A percentile compares a stretch with the other conserved stretches of the same genome.
Conservation (phyloP, 2,888 invertebrate species). For the Cephus nigrinus region DNA sequence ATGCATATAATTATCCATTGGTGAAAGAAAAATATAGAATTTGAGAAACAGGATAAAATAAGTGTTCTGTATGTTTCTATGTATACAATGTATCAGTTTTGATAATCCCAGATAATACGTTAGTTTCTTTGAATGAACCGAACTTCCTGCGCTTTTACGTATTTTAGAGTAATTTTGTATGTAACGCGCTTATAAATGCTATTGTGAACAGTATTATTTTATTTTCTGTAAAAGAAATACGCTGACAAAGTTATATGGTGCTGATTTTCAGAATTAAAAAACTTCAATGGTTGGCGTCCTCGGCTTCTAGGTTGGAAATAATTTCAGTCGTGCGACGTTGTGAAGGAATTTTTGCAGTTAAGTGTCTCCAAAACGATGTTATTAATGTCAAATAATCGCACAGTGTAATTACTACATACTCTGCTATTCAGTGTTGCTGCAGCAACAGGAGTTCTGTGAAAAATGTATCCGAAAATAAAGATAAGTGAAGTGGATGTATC, state of each 20-base stretch:
- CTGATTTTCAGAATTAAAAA: background rate
- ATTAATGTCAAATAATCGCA: background rate
- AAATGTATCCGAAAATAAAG: conserved; percentile 42
- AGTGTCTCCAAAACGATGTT: conserved; percentile 5
- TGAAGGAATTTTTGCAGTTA: background rate
- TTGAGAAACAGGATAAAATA: background rate
- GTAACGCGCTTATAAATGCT: background rate
- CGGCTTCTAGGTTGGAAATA: background rate
- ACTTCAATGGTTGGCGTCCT: background rate
- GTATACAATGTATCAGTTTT: background rate
- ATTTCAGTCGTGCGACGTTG: background rate
- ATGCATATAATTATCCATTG: background rate
- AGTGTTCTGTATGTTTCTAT: background rate
- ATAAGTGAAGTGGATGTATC: conserved; percentile 45
- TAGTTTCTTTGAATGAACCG: background rate
- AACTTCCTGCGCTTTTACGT: background rate
- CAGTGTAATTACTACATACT: background rate
- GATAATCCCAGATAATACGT: background rate
- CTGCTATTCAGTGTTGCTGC: background rate
- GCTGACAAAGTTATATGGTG: background rate
- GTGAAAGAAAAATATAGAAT: background rate
- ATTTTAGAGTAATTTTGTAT: background rate
- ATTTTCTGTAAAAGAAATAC: background rate
- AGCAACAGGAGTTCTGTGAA: background rate
- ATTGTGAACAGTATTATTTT: background rate